These are phyloP conservation scores for Cremastobaeus sp. DNA, from an alignment of 2,888 invertebrate genomes.

Conservation along the genomic window DNA sequence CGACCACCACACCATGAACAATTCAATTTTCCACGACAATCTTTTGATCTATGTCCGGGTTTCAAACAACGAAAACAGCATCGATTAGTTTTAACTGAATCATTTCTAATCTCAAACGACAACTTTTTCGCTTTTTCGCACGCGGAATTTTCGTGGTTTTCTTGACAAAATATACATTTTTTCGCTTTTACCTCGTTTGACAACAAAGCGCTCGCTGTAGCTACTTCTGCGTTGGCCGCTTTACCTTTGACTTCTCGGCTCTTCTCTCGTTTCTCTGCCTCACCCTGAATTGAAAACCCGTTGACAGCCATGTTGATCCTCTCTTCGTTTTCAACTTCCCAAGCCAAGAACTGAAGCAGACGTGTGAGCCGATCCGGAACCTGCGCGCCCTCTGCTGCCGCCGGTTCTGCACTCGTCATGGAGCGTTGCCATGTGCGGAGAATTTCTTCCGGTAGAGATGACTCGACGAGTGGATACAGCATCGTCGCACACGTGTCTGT, in stretches of 20 bases:
- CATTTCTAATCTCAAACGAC: slow-evolving; percentile 47
- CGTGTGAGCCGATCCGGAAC: slow-evolving; percentile 27
- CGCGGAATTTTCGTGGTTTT: slow-evolving; percentile 53
- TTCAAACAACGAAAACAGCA: slow-evolving; percentile 65
- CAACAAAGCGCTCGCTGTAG: slow-evolving; percentile 55
- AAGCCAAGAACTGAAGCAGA: slow-evolving; percentile 37
- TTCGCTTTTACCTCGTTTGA: slow-evolving; percentile 41
- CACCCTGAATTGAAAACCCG: too few species aligned
- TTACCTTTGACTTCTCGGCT: too few species aligned
- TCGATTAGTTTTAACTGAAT: slow-evolving; percentile 51
- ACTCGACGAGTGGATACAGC: slow-evolving; percentile 1
- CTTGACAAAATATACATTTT: slow-evolving; percentile 65
- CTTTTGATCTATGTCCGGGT: slow-evolving; percentile 57
- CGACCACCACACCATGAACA: slow-evolving; percentile 62
- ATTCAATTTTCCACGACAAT: slow-evolving; percentile 59
- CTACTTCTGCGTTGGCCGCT: too few species aligned
- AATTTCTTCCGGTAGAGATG: slow-evolving; percentile 65
- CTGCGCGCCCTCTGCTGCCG: slow-evolving; percentile 7
- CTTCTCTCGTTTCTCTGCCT: too few species aligned
- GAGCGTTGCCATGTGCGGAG: slow-evolving; percentile 64
- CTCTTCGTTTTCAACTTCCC: too few species aligned
- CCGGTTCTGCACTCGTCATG: slow-evolving; percentile 3
- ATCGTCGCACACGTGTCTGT: slow-evolving; percentile 56
- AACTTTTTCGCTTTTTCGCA: slow-evolving; percentile 60
- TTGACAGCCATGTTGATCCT: too few species aligned